Evolutionary conservation across 2,113 vertebrate species (phyloP), one percentile per base, ranked within the genome.

Genomic region (Seriola aureovittata): DNA sequence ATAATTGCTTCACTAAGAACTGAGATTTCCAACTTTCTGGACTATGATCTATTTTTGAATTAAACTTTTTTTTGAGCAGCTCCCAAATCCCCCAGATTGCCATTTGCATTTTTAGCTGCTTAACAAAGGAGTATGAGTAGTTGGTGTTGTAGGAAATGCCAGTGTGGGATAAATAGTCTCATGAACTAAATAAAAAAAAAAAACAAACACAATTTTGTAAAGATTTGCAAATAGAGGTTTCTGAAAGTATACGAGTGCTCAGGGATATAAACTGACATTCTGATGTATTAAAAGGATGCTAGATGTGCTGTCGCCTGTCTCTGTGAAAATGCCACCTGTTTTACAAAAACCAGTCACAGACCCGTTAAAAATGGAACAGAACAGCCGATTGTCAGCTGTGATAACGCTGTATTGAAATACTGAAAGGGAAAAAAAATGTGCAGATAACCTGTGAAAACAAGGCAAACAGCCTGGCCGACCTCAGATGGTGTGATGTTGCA

Each of bases 401-500:
- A 76, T 16, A 21, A 21, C 29, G 7, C 13, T 3, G 69, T 4
- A 14, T n/a, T 64, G n/a, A 70, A 74, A 72, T 50, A 17, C 13
- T 14, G 1, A 19, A 40, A 42, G 36, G 48, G 25, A 25, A 46
- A 72, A 21, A 44, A 54, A 60, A 67, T 1, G 60, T 62, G 67
- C 14, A 46, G 60, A 70, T 65, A 84, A 85, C 82, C 78, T 90
- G 88, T 32, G 90, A 89, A 81, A 70, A 71, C 1, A 4, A 80
- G 64, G 65, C 83, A 44, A 64, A 29, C 52, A 29, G 63, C 65
- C 78, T 0, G 38, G 68, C 75, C 67, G 76, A 87, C 80, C 87
- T 67, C 62, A 70, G 69, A 84, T 29, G 75, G 80, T 90, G 90
- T 71, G 80, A 93, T 87, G 75, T 87, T 79, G 75, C 89, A 85